phyloP scores from a whole-genome alignment of 2,797 vertebrate species.

The Apodemus agrarius region DNA sequence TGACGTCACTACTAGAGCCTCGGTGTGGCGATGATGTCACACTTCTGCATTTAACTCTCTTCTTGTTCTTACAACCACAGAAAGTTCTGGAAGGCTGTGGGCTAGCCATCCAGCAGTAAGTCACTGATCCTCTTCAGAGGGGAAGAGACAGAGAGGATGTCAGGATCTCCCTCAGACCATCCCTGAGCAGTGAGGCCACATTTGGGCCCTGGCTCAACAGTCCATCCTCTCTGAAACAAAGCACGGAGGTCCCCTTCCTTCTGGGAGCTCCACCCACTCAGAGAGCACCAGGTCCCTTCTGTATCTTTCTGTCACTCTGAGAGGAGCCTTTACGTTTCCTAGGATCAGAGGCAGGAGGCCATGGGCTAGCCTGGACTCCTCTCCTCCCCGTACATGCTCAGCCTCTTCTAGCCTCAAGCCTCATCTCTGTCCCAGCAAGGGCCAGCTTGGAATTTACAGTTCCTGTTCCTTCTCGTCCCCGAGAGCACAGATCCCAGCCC shows the following conservation, averaged over 20 bases:
- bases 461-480: not conserved
- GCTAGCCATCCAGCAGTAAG: not conserved
- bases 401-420: not conserved
- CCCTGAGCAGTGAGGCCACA: not conserved
- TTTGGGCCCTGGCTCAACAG: not conserved
- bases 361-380: rapidly evolving
- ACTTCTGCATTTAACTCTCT: not conserved
- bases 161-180: not conserved
- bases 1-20: not conserved
- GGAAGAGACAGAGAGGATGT: not conserved
- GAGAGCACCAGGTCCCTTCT: too few species aligned
- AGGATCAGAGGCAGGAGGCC: not conserved
- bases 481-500: slow-evolving; percentile 12
- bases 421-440: not conserved
- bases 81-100: not conserved
- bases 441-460: not conserved
- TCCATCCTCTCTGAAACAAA: not conserved
- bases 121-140: not conserved
- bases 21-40: not conserved
- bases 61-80: not conserved
- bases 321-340: not conserved
- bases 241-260: rapidly evolving
- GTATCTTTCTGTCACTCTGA: not conserved
- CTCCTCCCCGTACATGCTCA: not conserved
- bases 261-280: rapidly evolving